phyloP scores from a whole-genome alignment of 2,888 invertebrate species.

The Podabrus alpinus region DNA sequence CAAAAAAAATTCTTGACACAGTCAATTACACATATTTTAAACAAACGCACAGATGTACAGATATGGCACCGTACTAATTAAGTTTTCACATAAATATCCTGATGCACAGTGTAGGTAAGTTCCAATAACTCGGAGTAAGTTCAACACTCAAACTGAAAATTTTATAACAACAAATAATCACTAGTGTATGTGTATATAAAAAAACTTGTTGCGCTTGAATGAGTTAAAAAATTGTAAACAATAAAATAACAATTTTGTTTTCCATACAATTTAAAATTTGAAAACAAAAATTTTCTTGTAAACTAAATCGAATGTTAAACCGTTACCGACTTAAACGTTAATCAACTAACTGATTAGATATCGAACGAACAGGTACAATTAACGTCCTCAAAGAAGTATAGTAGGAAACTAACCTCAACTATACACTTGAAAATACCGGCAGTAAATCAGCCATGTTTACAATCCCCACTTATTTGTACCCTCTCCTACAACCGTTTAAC shows the following conservation, averaged over 20 bases:
- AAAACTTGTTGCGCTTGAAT: not conserved
- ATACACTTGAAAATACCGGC: conserved; percentile 39
- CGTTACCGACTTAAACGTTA: not conserved
- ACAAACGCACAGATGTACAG: not conserved
- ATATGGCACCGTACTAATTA: not conserved
- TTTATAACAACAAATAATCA: not conserved
- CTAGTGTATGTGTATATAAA: not conserved
- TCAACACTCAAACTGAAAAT: not conserved
- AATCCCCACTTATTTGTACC: conserved; percentile 41
- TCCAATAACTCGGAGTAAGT: not conserved
- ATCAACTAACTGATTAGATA: not conserved
- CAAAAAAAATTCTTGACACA: not conserved
- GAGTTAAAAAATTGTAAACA: not conserved
- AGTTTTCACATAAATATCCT: not conserved
- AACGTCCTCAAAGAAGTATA: conserved; percentile 45
- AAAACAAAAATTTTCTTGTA: not conserved
- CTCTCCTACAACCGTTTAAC: conserved; percentile 39
- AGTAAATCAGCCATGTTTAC: conserved; percentile 57
- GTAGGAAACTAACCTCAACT: conserved; percentile 51
- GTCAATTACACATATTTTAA: not conserved
- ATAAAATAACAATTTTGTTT: not conserved
- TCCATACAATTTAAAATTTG: not conserved
- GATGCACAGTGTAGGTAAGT: not conserved
- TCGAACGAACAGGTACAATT: conserved; percentile 9
- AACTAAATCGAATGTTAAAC: not conserved